A percentile compares a stretch with the other conserved stretches of the same genome.
These are phyloP conservation scores for Stegophylla sp. DNA, from an alignment of 2,888 invertebrate species.

Conservation along the genomic window DNA sequence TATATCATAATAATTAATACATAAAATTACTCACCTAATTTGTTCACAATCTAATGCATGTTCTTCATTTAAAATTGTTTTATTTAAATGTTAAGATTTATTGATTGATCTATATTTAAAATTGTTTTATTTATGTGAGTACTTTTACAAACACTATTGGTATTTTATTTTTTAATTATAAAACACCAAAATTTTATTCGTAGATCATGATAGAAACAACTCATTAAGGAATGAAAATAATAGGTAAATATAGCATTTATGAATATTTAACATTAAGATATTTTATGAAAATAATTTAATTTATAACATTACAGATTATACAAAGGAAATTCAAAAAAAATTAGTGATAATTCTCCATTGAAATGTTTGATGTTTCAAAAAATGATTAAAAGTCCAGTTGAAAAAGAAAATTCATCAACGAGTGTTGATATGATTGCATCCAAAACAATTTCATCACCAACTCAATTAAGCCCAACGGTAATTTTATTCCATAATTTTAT, in stretches of 20 bases:
- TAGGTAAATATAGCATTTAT: slow-evolving; percentile 24
- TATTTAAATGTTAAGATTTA: not conserved
- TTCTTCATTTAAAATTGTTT: not conserved
- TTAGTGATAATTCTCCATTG: slow-evolving; percentile 32
- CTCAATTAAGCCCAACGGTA: slow-evolving; percentile 46
- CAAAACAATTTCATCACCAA: slow-evolving; percentile 41
- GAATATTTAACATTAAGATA: not conserved
- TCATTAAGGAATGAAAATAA: slow-evolving; percentile 34
- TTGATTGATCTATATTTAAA: not conserved
- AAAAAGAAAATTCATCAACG: slow-evolving; percentile 51
- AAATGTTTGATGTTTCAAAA: slow-evolving; percentile 51
- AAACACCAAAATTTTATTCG: not conserved
- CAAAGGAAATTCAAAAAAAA: slow-evolving; percentile 45
- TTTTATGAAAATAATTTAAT: not conserved
- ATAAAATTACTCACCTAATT: no score
- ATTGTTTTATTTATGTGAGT: not conserved
- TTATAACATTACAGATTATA: slow-evolving; percentile 34
- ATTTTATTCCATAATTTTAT: no score
- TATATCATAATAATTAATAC: no score
- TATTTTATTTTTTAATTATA: not conserved
- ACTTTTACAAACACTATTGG: not conserved
- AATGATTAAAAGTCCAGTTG: slow-evolving; percentile 48
- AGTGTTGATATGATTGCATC: slow-evolving; percentile 32
- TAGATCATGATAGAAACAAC: slow-evolving; percentile 43
- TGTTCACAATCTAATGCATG: no score